phyloP scores from a whole-genome alignment of 2,888 invertebrate genomes.

The Microplitis deprimator region DNA sequence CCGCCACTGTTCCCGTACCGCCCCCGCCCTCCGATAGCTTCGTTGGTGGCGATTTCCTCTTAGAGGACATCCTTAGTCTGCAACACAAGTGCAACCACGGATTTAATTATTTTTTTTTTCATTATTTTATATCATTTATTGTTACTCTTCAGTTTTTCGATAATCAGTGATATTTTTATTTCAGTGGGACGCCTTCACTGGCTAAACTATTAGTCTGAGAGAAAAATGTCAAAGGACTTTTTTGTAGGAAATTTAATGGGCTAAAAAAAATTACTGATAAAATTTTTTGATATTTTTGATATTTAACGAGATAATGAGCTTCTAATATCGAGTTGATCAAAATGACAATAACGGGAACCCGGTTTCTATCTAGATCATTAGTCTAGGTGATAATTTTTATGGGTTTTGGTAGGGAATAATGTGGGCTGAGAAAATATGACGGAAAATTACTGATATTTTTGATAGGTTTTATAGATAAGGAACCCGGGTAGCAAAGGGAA shows the following conservation, averaged over 20 bases:
- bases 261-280: neutral
- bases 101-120: constrained; percentile 29
- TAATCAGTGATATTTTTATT: constrained; percentile 21
- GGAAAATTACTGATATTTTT: no score
- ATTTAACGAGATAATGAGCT: neutral
- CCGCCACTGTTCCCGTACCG: constrained; percentile 65
- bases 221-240: neutral
- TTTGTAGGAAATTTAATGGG: neutral
- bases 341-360: no score
- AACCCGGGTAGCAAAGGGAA: no score
- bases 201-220: neutral
- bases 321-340: no score
- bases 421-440: no score
- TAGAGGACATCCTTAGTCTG: constrained; percentile 94
- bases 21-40: constrained; percentile 87
- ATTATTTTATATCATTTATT: constrained; percentile 4
- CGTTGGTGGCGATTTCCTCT: constrained; percentile 95
- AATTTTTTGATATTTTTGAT: neutral
- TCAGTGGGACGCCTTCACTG: neutral
- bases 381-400: no score
- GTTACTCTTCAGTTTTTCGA: constrained; percentile 25
- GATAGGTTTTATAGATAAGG: no score
- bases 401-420: no score
- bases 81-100: constrained; percentile 71
- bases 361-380: no score